A percentile compares a stretch with the other conserved stretches of the same genome.
These are phyloP conservation scores for Meandrina meandrites DNA, from an alignment of 92 coral and sea anemone species.

Conservation along the genomic window DNA sequence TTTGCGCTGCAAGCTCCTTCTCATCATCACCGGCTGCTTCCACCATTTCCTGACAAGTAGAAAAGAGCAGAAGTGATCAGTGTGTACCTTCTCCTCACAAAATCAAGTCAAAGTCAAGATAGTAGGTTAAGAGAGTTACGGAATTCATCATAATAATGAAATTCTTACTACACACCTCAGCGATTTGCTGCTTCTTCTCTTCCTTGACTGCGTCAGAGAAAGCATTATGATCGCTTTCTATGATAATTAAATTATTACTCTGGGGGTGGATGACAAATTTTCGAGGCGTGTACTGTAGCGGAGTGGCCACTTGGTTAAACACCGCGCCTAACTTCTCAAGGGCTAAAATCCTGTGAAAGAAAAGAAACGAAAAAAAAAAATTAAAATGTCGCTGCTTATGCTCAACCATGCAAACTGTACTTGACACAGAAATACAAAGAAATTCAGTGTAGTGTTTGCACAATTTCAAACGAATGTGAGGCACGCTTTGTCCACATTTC, in stretches of 20 bases:
- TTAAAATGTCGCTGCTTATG: background rate
- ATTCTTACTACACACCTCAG: slow-evolving; percentile 70
- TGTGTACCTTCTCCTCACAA: background rate
- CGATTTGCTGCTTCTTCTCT: slow-evolving; percentile 93
- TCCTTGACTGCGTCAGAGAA: slow-evolving; percentile 84
- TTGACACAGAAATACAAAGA: background rate
- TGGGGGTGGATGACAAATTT: slow-evolving; percentile 94
- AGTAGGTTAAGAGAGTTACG: background rate
- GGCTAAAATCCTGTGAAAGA: slow-evolving; percentile 81
- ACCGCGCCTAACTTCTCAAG: slow-evolving; percentile 98
- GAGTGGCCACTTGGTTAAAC: slow-evolving; percentile 97
- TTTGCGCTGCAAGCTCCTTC: slow-evolving; percentile 94
- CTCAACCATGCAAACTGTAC: background rate
- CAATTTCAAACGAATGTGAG: no score
- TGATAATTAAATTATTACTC: slow-evolving; percentile 88
- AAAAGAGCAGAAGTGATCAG: background rate
- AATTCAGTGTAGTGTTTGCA: no score
- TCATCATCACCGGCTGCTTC: slow-evolving; percentile 93
- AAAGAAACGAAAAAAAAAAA: background rate
- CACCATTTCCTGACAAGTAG: slow-evolving; percentile 84
- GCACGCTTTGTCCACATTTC: no score
- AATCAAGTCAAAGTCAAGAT: background rate
- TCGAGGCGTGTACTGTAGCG: slow-evolving; percentile 91
- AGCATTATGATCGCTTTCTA: slow-evolving; percentile 94
- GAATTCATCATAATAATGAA: background rate